These are phyloP conservation scores for Andrena hattorfiana DNA, from an alignment of 2,888 invertebrate species.

Conservation along the genomic window DNA sequence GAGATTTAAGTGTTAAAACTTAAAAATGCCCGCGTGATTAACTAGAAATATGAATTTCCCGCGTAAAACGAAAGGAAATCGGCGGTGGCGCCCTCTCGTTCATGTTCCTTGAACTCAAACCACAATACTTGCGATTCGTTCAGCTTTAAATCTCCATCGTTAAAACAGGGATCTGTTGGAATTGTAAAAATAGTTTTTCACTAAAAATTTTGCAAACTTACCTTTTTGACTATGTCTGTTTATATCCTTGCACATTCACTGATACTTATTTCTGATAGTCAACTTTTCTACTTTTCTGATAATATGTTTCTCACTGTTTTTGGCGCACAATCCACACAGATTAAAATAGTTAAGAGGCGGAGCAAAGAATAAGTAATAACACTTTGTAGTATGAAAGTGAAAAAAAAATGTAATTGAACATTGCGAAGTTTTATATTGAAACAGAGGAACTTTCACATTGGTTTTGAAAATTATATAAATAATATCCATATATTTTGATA, in stretches of 20 bases:
- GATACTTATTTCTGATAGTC: neutral
- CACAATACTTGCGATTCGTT: neutral
- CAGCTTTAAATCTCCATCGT: neutral
- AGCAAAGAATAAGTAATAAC: no score
- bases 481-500: neutral
- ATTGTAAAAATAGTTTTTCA: neutral
- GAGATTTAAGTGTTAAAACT: neutral
- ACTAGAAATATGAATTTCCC: neutral
- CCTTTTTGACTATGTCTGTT: neutral
- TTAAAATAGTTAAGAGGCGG: no score
- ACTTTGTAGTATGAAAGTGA: neutral
- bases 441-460: neutral
- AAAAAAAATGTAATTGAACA: neutral
- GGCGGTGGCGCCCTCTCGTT: conserved; percentile 42
- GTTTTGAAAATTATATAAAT: neutral
- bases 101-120: neutral
- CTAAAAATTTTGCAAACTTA: conserved; percentile 16
- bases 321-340: neutral
- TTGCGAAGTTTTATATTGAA: neutral
- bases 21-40: no score
- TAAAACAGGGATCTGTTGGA: neutral
- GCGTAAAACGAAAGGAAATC: conserved; percentile 8
- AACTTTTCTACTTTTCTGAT: neutral
- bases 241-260: neutral
- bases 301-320: neutral